Conservation (phyloP, 2,113 vertebrate genomes). For the Labrus mixtus region DNA sequence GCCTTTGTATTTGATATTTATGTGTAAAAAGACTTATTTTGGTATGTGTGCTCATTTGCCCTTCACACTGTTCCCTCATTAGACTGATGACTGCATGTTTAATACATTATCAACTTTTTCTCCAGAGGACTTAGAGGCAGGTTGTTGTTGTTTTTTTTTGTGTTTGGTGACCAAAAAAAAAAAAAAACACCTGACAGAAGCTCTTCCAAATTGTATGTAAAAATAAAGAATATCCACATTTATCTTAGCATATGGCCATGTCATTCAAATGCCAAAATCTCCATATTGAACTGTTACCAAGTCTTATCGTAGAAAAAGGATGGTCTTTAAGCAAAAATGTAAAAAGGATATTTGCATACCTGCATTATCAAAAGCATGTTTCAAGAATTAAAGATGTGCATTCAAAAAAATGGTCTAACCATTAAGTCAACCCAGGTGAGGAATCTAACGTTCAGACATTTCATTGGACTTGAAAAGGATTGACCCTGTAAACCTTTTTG, state of each 20-base stretch:
- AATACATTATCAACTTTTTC: conserved; percentile 21
- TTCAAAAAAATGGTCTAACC: neutral
- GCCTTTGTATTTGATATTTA: conserved; percentile 79
- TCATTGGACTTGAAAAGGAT: neutral
- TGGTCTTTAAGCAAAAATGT: neutral
- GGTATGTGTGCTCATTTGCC: conserved; percentile 59
- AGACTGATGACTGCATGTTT: conserved; percentile 34
- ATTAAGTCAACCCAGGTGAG: no score
- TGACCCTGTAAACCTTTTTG: no score
- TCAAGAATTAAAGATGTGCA: neutral
- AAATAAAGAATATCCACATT: neutral
- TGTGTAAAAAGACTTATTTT: conserved; percentile 81
- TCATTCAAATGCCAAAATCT: neutral
- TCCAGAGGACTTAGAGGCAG: conserved; percentile 56
- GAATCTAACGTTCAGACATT: neutral
- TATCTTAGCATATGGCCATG: neutral
- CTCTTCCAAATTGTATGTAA: neutral
- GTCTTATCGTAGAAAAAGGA: no score
- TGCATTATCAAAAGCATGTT: neutral
- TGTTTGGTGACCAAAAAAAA: no score
- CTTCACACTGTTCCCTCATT: conserved; percentile 30
- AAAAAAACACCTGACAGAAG: neutral
- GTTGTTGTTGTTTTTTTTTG: neutral
- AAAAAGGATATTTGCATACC: neutral
- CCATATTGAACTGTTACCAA: neutral